Conservation (phyloP, 2,888 invertebrate genomes). For the Pandemis cinnamomeana region DNA sequence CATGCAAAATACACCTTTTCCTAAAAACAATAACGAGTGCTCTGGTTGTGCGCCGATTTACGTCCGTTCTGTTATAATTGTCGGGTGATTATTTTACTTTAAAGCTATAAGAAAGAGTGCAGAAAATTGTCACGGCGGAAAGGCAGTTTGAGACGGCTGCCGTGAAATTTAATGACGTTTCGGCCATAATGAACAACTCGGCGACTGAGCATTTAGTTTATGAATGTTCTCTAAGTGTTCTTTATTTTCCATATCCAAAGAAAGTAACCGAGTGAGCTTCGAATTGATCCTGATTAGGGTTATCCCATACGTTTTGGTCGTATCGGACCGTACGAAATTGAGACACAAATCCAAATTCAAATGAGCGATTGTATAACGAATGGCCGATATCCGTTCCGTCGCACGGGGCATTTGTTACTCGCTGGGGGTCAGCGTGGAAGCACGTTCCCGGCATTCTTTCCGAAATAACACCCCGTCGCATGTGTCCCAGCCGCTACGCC, state of each 20-base stretch:
- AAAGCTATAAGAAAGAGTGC: slow-evolving; percentile 40
- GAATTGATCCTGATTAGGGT: slow-evolving; percentile 22
- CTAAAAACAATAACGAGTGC: slow-evolving; percentile 58
- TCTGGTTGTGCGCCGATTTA: slow-evolving; percentile 47
- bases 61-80: slow-evolving; percentile 40
- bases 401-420: slow-evolving; percentile 72
- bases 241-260: not conserved
- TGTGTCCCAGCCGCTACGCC: slow-evolving; percentile 64
- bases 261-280: not conserved
- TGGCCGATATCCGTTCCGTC: slow-evolving; percentile 69
- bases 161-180: slow-evolving; percentile 38
- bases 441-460: slow-evolving; percentile 80
- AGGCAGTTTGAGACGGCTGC: slow-evolving; percentile 38
- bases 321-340: slow-evolving; percentile 57
- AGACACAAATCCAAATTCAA: slow-evolving; percentile 75
- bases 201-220: not conserved
- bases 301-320: slow-evolving; percentile 28
- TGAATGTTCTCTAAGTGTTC: not conserved
- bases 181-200: not conserved
- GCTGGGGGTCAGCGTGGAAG: slow-evolving; percentile 76
- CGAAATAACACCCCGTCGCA: slow-evolving; percentile 77
- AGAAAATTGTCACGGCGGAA: slow-evolving; percentile 40
- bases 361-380: slow-evolving; percentile 74
- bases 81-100: slow-evolving; percentile 42
- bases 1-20: slow-evolving; percentile 54